phyloP scores from a whole-genome alignment of 2,797 vertebrate genomes.

The Gymnocypris eckloni region DNA sequence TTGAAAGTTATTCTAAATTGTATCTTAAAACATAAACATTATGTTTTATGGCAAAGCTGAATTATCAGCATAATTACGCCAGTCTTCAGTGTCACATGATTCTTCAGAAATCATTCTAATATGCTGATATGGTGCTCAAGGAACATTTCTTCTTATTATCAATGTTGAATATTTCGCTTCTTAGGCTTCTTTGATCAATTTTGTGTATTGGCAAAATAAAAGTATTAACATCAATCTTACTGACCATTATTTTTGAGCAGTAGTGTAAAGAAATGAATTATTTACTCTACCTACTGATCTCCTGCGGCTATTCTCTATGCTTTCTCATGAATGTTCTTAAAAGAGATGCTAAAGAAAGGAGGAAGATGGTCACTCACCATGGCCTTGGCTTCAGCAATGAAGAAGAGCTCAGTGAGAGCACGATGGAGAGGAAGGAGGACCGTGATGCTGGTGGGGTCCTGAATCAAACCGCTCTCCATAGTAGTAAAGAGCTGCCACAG shows the following conservation, averaged over 20 bases:
- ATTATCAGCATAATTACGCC: background rate
- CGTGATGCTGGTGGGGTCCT: constrained; percentile 84
- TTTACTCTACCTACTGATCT: background rate
- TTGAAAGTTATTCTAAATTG: no score
- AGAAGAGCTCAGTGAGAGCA: constrained; percentile 96
- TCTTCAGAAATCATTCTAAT: background rate
- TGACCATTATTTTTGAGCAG: background rate
- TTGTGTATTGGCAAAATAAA: background rate
- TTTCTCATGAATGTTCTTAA: background rate
- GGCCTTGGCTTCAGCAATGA: constrained; percentile 90
- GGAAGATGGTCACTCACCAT: constrained; percentile 78
- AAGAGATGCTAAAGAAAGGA: constrained; percentile 17
- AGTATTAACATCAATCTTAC: background rate
- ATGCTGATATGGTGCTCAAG: background rate
- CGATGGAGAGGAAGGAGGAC: constrained; percentile 94
- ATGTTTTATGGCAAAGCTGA: background rate
- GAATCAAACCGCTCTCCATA: constrained; percentile 87
- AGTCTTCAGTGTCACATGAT: constrained; percentile 1
- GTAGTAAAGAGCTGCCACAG: constrained; percentile 93
- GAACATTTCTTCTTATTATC: background rate
- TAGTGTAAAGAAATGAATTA: background rate
- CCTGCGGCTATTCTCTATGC: background rate
- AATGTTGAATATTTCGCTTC: background rate
- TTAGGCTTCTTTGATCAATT: background rate
- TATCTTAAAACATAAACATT: no score